Evolutionary conservation across 2,113 vertebrate genomes (phyloP), one percentile per base, ranked within the genome.

Genomic region (Pyrgilauda ruficollis): DNA sequence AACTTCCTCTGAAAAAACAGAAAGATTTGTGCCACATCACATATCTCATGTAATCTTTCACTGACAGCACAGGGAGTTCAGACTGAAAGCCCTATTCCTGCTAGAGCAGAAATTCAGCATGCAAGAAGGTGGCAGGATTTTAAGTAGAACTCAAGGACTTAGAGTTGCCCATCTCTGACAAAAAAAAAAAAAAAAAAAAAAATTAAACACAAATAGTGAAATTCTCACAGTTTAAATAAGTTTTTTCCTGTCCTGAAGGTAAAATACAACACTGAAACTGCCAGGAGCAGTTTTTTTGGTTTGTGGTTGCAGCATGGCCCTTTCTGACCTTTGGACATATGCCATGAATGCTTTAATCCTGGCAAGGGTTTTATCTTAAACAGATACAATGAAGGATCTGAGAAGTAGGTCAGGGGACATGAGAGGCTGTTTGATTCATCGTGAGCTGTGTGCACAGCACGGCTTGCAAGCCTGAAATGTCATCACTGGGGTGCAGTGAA

Each of bases 371-470:
- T 89, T 88, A 31, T 89, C n/a, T 76, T 56, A 28, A 79, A 67
- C 75, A 86, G 94, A 72, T 41, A 4, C 11, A 11, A 16, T 43
- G 56, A 73, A 64, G 83, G 75, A 21, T 50, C 78, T 33, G 49
- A 80, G 72, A 89, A 90, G 63, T 61, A 73, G 91, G 87, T 96
- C 91, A 89, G 89, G 84, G 69, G 87, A 56, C 33, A 37, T 80
- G n/a, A 28, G 73, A 61, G 44, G 39, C 64, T 27, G 2, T 79
- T 52, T 69, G 93, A 41, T 74, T 80, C 72, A 37, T 59, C 7
- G 3, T 30, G 61, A 79, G 17, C 50, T 33, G 58, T 44, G 75
- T 47, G 53, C 24, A 9, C 52, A 35, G 66, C 47, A 4, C 1
- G 2, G 84, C 3, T 79, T 82, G 52, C 44, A 41, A 43, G 63